A percentile compares a stretch with the other conserved stretches of the same genome.
phyloP scores from a whole-genome alignment of 2,113 vertebrate species.

The Daubentonia madagascariensis region DNA sequence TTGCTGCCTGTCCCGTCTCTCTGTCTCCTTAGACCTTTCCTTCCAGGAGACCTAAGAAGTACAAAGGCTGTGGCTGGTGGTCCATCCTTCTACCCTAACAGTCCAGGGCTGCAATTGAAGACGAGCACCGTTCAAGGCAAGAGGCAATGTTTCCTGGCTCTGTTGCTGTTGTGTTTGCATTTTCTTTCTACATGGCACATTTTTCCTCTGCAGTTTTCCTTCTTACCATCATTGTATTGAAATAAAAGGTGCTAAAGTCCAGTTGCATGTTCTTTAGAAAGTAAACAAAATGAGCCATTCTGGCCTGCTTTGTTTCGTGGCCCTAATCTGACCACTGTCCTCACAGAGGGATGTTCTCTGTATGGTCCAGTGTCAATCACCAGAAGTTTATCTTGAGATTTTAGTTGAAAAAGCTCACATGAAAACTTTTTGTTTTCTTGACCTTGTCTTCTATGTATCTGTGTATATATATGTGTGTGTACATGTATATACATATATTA shows the following conservation, averaged over 20 bases:
- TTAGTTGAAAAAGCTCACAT: background rate
- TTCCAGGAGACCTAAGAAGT: background rate
- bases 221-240: background rate
- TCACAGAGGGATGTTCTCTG: background rate
- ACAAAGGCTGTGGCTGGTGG: fast-evolving
- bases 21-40: background rate
- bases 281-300: background rate
- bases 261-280: background rate
- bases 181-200: background rate
- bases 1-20: background rate
- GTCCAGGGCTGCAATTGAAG: background rate
- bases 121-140: background rate
- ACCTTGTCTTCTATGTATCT: background rate
- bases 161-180: background rate
- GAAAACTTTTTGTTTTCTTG: background rate
- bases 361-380: background rate
- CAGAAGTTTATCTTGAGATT: background rate
- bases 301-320: background rate
- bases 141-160: background rate
- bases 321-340: background rate
- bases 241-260: background rate
- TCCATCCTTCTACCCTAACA: background rate
- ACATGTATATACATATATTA: background rate
- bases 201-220: background rate
- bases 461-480: no score